These are phyloP conservation scores for Bucco capensis DNA, from an alignment of 2,113 vertebrate genomes.

Conservation along the genomic window DNA sequence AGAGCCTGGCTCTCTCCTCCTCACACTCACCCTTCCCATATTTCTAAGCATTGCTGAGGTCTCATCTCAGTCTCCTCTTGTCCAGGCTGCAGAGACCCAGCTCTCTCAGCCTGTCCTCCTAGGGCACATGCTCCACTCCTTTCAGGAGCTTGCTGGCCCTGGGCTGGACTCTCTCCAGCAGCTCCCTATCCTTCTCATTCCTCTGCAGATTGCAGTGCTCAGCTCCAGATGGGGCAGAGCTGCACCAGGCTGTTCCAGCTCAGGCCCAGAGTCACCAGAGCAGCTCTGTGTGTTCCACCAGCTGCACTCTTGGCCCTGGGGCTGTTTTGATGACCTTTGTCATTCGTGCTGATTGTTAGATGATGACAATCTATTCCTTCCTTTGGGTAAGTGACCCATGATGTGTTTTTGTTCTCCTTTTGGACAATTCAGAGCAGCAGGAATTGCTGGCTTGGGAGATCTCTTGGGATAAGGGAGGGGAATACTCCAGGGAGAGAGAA, in stretches of 20 bases:
- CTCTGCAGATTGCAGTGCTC: not conserved
- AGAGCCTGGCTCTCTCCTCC: no score
- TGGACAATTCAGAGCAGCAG: not conserved
- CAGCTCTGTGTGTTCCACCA: not conserved
- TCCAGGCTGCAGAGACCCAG: no score
- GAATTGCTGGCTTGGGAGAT: not conserved
- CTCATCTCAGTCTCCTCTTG: no score
- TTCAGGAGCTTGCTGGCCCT: no score
- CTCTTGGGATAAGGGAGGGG: not conserved
- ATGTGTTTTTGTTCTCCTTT: not conserved
- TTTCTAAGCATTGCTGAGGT: no score
- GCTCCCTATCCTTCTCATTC: no score
- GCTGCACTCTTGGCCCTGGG: not conserved
- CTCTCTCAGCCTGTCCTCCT: no score
- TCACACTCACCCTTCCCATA: no score
- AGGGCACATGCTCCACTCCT: no score
- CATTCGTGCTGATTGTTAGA: not conserved
- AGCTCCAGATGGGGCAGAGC: not conserved
- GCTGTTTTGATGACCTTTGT: conserved; percentile 37
- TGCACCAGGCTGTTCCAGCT: not conserved
- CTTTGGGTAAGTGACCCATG: not conserved
- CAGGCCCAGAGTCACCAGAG: not conserved
- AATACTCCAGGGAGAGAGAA: not conserved
- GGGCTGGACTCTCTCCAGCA: no score
- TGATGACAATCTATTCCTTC: conserved; percentile 17